phyloP scores from a whole-genome alignment of 2,113 vertebrate genomes.

The Hucho hucho region DNA sequence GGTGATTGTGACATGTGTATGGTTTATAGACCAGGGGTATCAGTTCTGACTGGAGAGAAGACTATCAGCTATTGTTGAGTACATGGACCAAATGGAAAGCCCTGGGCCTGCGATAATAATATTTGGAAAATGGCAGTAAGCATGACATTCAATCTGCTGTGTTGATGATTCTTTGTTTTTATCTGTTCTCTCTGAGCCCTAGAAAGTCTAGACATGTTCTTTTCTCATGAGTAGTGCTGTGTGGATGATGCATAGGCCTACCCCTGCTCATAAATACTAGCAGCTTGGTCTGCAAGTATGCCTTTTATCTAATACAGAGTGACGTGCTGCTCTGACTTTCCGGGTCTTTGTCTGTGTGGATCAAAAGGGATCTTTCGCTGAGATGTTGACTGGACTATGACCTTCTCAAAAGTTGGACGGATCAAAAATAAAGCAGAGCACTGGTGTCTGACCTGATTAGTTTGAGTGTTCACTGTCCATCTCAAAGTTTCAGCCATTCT shows the following conservation, averaged over 20 bases:
- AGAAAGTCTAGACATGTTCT: no score
- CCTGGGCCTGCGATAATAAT: conserved; percentile 45
- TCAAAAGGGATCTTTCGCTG: conserved; percentile 50
- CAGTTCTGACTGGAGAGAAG: conserved; percentile 31
- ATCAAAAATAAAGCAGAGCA: conserved; percentile 37
- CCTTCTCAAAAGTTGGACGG: conserved; percentile 37
- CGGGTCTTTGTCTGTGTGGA: conserved; percentile 37
- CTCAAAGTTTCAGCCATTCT: no score
- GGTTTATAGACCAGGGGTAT: conserved; percentile 54
- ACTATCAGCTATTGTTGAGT: conserved; percentile 48
- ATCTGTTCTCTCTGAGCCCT: conserved; percentile 9
- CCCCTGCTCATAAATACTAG: no score
- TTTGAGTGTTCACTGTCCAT: no score
- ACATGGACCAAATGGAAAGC: conserved; percentile 60
- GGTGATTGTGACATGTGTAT: conserved; percentile 54
- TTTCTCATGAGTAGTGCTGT: no score
- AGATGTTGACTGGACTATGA: conserved; percentile 27
- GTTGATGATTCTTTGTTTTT: conserved; percentile 51
- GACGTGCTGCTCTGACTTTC: conserved; percentile 32
- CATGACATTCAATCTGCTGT: conserved; percentile 35
- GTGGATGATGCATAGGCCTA: no score
- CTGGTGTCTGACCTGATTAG: background rate
- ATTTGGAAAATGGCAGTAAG: conserved; percentile 58
- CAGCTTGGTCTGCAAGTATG: conserved; percentile 2
- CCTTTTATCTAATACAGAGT: conserved; percentile 37